phyloP scores from a whole-genome alignment of 1,140 invertebrate genomes.

The Ceratosolen solmsi region DNA sequence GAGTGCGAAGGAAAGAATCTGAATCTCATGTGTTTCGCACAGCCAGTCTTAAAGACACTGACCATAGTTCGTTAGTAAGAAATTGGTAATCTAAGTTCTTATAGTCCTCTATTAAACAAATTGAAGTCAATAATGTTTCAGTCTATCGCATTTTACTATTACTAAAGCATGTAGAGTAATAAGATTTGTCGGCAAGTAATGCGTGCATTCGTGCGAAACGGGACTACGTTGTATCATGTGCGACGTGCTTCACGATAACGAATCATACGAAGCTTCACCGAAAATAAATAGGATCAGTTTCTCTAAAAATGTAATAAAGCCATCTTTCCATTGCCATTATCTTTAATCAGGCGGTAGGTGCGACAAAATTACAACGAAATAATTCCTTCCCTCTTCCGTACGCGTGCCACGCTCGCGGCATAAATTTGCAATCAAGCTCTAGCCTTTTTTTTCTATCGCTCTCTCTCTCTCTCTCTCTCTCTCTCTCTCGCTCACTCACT shows the following conservation, averaged over 20 bases:
- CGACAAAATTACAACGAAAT: background rate
- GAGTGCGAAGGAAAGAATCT: background rate
- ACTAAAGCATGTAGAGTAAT: too few species aligned
- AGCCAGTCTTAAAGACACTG: background rate
- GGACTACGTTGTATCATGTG: background rate
- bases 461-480: background rate
- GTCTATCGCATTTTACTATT: too few species aligned
- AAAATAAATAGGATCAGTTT: background rate
- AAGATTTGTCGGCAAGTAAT: too few species aligned
- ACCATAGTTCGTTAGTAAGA: background rate
- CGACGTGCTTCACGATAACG: background rate
- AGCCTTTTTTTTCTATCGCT: too few species aligned
- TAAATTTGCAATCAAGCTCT: slow-evolving; percentile 46
- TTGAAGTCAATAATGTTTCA: too few species aligned
- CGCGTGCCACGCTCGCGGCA: background rate
- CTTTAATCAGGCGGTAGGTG: background rate
- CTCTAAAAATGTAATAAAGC: background rate
- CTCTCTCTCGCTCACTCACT: background rate
- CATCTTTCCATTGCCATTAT: background rate
- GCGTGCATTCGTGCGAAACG: background rate
- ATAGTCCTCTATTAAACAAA: too few species aligned
- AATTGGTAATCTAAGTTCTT: too few species aligned
- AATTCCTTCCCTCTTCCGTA: background rate
- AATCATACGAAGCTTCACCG: background rate
- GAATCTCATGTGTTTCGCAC: background rate